Conservation (phyloP, 1,140 invertebrate genomes). For the Thaumatotibia leucotreta region DNA sequence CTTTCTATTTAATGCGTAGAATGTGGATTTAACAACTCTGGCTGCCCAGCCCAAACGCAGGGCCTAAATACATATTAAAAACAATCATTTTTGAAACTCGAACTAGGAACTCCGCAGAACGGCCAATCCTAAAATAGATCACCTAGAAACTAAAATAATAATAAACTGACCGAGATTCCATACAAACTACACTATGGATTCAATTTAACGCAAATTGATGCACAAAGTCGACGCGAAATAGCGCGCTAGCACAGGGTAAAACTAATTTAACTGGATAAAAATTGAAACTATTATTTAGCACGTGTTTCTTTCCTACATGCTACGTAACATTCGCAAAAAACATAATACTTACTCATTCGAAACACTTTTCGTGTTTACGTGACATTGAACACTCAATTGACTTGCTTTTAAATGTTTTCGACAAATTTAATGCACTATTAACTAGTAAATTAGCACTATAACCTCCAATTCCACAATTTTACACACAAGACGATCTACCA, state of each 20-base stretch:
- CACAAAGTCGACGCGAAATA: conserved; percentile 8
- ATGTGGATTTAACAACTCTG: background rate
- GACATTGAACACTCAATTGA: conserved; percentile 23
- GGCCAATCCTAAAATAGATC: conserved; percentile 28
- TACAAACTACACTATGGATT: background rate
- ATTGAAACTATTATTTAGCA: conserved; percentile 21
- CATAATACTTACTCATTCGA: conserved; percentile 48
- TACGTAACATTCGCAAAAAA: conserved; percentile 25
- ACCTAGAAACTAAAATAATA: conserved; percentile 26
- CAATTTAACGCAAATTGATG: conserved; percentile 2
- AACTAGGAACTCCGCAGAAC: conserved; percentile 22
- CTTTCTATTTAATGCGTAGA: conserved; percentile 28
- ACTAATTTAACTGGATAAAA: conserved; percentile 12
- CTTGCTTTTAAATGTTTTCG: conserved; percentile 30
- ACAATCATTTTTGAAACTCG: conserved; percentile 18
- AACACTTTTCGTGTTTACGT: conserved; percentile 34
- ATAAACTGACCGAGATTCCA: conserved; percentile 16
- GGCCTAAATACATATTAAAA: conserved; percentile 10
- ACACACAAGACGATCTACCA: conserved; percentile 42
- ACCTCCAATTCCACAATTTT: conserved; percentile 54
- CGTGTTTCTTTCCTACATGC: conserved; percentile 17
- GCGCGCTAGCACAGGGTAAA: conserved; percentile 4
- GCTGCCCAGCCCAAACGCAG: conserved; percentile 17
- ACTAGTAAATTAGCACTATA: conserved; percentile 49
- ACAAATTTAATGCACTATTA: conserved; percentile 42